Base-by-base conservation (phyloP, 1,140 invertebrate species). In the Musca domestica region DNA sequence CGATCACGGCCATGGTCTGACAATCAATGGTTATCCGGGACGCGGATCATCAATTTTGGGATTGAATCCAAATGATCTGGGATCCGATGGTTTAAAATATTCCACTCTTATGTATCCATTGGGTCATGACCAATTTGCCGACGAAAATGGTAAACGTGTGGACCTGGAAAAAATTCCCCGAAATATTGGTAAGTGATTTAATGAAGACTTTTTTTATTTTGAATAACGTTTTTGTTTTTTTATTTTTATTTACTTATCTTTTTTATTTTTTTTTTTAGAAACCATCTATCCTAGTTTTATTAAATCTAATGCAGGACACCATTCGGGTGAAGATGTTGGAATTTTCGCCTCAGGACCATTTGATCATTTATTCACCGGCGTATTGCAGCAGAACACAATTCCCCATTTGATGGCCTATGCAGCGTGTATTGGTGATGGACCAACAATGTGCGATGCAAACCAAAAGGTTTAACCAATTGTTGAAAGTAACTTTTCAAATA, bases 371-470 rank as follows among this genome's bases (percentile, higher is more conserved):
- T 87, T 94, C 65, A 84, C 85, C 46, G 90, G 91, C 12, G 87
- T 90, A 1, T 87, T 92, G 75, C 91, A 94, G 70, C 92, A 94
- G 77, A 88, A 86, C 74, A 88, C 90, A 74, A 87, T 94, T 19
- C 87, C 91, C 34, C 90, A 92, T 76, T 85, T 88, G 10, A 87
- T 94, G 74, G 88, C 88, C 2, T 89, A 89, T 70, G 86, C 88
- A 2, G 81, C 84, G 12, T 51, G 64, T 27, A 66, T 66, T 66
- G 64, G 64, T 6, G 12, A 66, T 12, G 64, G 64, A 14, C 34
- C 64, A 10, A 66, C 46, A 14, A 10, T 25, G 5, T 66, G 65
- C 14, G 65, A 51, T 19, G 20, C 47, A 22, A 9, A n/a, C n/a
- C n/a, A n/a, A n/a, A n/a, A n/a, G n/a, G n/a, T n/a, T n/a, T n/a